Percentiles rank a stretch among this genome's conserved stretches.
Evolutionary conservation across 2,113 vertebrate species (phyloP).

Genomic region (Syngnathus scovelli): DNA sequence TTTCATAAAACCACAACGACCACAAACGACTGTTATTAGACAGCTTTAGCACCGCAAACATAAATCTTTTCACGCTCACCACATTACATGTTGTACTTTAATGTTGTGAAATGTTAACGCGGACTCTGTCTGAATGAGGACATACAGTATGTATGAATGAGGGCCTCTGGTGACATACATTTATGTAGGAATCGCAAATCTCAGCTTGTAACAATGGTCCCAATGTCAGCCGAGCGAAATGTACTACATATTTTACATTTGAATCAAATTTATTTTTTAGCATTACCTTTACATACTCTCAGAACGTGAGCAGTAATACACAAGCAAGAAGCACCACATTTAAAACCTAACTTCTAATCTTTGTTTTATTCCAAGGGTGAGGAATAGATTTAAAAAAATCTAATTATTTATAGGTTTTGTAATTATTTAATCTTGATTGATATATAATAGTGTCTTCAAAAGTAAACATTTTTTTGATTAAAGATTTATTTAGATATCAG

Average conservation of each 20-base stretch:
- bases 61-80: slow-evolving; percentile 1
- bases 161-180: neutral
- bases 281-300: no score
- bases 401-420: no score
- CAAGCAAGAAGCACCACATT: no score
- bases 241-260: neutral
- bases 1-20: slow-evolving; percentile 4
- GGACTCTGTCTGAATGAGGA: neutral
- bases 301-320: no score
- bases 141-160: neutral
- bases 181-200: neutral
- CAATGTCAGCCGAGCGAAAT: neutral
- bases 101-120: neutral
- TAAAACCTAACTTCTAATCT: no score
- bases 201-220: neutral
- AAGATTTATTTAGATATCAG: no score
- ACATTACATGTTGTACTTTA: neutral
- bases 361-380: no score
- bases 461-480: no score
- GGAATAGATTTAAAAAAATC: no score
- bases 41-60: neutral
- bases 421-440: no score
- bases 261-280: no score
- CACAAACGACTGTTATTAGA: slow-evolving; percentile 4
- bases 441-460: no score